Evolutionary conservation across 2,888 invertebrate species (phyloP).

Genomic region (Volucella bombylans): DNA sequence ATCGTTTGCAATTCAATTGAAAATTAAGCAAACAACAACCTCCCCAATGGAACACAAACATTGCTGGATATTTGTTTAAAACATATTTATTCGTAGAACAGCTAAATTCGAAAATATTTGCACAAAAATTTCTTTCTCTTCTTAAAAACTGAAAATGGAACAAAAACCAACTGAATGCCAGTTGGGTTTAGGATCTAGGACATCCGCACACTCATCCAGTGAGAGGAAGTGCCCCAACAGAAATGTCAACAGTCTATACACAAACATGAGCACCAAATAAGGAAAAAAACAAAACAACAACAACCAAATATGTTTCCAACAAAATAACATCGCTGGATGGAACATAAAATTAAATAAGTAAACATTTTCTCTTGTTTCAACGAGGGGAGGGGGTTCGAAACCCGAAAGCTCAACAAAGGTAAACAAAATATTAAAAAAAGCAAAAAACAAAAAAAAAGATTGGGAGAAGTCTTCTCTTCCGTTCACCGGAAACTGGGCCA

Average conservation of each 20-base stretch:
- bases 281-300: constrained; percentile 33
- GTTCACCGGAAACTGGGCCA: constrained; percentile 17
- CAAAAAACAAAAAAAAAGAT: background rate
- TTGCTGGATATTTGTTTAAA: constrained; percentile 58
- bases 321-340: constrained; percentile 35
- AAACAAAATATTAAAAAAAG: constrained; percentile 27
- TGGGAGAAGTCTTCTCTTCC: background rate
- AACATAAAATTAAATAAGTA: constrained; percentile 60
- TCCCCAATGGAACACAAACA: constrained; percentile 33
- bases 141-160: background rate
- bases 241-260: constrained; percentile 40
- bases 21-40: constrained; percentile 55
- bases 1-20: constrained; percentile 65
- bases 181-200: background rate
- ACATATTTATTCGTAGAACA: constrained; percentile 52
- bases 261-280: constrained; percentile 44
- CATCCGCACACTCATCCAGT: background rate
- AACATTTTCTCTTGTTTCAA: constrained; percentile 56
- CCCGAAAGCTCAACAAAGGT: background rate
- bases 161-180: background rate
- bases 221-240: constrained; percentile 12
- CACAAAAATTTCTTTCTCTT: constrained; percentile 19
- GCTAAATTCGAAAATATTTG: constrained; percentile 47
- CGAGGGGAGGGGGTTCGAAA: background rate
- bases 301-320: constrained; percentile 26